Evolutionary conservation across 2,113 vertebrate species (phyloP), one percentile per base, ranked within the genome.

Genomic region (Melospiza georgiana): DNA sequence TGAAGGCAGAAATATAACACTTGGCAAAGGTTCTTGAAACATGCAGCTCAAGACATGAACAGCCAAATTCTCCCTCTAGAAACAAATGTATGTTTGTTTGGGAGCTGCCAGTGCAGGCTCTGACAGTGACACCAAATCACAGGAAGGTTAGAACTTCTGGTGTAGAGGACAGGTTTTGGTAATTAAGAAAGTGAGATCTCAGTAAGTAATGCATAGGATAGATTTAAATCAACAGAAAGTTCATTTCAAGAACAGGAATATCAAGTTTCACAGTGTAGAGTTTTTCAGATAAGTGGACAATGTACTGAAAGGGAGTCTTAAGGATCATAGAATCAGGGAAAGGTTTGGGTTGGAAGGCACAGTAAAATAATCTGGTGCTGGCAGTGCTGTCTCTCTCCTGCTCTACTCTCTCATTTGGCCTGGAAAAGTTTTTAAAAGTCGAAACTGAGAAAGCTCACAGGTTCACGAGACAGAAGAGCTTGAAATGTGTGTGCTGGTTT

Each of bases 231-330:
- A 80, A 51, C 11, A 62, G 61, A 46, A 80, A 65, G 20, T 35
- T 84, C 7, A 15, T 58, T 87, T 35, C 27, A 68, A 79, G 35
- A 68, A 17, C 4, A 31, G 37, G 68, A 85, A 69, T 59, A 54
- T 2, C 22, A 48, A 27, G 7, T 73, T 58, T 71, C 69, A 55
- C 20, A 23, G 10, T 0, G 0, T 2, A 57, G 69, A 15, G 5
- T 67, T 87, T 82, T 85, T 63, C 35, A 83, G 28, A 1, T 57
- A 72, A 57, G 20, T 57, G 35, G 5, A 31, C 20, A 48, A 24
- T 69, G 15, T 43, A 16, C 22, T 31, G 43, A 43, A 31, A 69
- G 41, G 11, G 31, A 69, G 8, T 6, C 23, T 63, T 22, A 23
- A 62, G 57, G 19, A 27, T 24, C 25, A 9, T 0, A 41, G 39